phyloP scores from a whole-genome alignment of 2,113 vertebrate genomes.

The Xenus cinereus region DNA sequence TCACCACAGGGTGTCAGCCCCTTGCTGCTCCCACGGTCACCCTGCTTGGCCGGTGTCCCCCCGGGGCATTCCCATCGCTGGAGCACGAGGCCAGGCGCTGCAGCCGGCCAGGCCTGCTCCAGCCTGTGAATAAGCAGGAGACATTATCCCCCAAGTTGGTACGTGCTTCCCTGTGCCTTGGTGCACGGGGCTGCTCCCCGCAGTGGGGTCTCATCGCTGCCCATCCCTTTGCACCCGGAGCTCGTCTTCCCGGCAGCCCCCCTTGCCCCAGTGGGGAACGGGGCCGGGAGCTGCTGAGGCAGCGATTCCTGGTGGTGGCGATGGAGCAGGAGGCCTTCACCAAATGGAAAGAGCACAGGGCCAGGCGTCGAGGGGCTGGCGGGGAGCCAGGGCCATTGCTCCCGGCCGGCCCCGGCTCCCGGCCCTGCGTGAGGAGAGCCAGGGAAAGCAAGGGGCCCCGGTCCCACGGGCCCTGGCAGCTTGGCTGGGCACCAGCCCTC shows the following conservation, averaged over 20 bases:
- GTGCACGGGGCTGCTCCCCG: neutral
- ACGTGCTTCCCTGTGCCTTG: too few relatives aligned
- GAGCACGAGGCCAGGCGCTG: neutral
- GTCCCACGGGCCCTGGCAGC: neutral
- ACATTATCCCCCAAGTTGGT: neutral
- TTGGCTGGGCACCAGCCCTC: neutral
- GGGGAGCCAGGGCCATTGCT: neutral
- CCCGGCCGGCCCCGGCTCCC: neutral
- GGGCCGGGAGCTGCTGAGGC: neutral
- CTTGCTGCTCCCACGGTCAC: neutral
- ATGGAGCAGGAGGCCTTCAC: neutral
- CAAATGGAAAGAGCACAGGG: neutral
- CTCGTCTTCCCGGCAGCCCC: neutral
- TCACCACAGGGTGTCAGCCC: neutral
- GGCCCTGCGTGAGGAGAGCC: neutral
- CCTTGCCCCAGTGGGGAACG: neutral
- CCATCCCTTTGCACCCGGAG: neutral
- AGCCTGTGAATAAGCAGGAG: neutral
- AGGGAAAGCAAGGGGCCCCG: neutral
- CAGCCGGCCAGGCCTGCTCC: neutral
- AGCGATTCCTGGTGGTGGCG: neutral
- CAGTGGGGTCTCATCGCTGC: neutral
- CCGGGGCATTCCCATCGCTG: too few relatives aligned
- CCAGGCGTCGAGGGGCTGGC: neutral
- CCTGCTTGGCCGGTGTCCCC: neutral